Evolutionary conservation across 2,888 invertebrate genomes (phyloP).

Genomic region (Parascotia fuliginaria): DNA sequence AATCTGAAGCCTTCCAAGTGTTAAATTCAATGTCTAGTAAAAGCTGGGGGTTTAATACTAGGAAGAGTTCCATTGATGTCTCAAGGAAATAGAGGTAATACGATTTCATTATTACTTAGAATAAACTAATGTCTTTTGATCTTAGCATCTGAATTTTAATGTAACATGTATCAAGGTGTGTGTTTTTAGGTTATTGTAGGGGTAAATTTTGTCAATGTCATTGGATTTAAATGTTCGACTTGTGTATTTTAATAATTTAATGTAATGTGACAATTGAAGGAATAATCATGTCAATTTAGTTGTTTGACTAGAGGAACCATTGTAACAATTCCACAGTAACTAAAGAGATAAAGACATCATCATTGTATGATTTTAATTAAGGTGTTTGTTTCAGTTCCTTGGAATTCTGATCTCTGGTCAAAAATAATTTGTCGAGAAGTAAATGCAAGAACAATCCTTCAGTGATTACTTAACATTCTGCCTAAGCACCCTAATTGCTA

Average conservation of each 20-base stretch:
- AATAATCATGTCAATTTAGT: not conserved
- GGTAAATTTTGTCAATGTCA: conserved; percentile 5
- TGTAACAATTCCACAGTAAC: not conserved
- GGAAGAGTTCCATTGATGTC: conserved; percentile 74
- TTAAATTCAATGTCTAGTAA: conserved; percentile 77
- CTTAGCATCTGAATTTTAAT: conserved; percentile 31
- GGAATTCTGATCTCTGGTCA: conserved; percentile 67
- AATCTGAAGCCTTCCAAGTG: conserved; percentile 85
- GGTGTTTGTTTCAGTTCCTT: conserved; percentile 72
- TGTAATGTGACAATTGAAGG: not conserved
- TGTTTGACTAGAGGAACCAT: not conserved
- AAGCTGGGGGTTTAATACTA: conserved; percentile 82
- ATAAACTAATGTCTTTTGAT: conserved; percentile 18
- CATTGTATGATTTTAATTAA: conserved; percentile 15
- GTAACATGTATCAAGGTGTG: conserved; percentile 28
- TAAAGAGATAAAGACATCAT: not conserved
- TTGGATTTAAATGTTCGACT: not conserved
- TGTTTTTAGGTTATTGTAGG: conserved; percentile 1
- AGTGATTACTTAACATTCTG: conserved; percentile 83
- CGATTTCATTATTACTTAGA: conserved; percentile 40
- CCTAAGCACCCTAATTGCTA: conserved; percentile 80
- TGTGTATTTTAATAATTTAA: not conserved
- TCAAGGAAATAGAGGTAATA: conserved; percentile 77
- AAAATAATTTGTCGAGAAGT: conserved; percentile 64
- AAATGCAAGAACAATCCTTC: conserved; percentile 81